phyloP scores from a whole-genome alignment of 2,797 vertebrate species.

The Pantherophis alleghaniensis region DNA sequence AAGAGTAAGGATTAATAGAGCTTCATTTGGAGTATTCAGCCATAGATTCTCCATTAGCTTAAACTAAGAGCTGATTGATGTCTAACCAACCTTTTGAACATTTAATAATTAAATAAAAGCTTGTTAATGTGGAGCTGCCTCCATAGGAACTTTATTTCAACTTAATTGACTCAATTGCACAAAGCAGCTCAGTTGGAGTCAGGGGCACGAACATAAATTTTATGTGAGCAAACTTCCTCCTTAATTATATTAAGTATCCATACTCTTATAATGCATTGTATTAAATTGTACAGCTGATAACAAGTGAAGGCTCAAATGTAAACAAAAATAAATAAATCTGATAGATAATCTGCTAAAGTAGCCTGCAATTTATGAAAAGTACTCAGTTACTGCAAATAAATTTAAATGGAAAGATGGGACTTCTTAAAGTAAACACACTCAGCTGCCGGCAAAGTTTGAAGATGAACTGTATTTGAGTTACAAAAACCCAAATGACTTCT shows the following conservation, averaged over 20 bases:
- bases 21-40: conserved; percentile 47
- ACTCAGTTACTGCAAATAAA: not conserved
- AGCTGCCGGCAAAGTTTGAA: not conserved
- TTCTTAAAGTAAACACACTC: not conserved
- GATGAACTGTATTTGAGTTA: not conserved
- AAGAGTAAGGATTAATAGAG: conserved; percentile 47
- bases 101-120: conserved; percentile 32
- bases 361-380: not conserved
- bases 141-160: conserved; percentile 31
- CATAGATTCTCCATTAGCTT: conserved; percentile 52
- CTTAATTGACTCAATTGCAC: conserved; percentile 3
- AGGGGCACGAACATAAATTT: conserved; percentile 2
- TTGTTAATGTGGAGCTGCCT: conserved; percentile 34
- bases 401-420: not conserved
- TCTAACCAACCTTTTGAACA: conserved; percentile 50
- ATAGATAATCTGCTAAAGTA: not conserved
- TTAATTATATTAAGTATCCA: not conserved
- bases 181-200: not conserved
- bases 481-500: not conserved
- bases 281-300: not conserved
- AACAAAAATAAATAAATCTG: not conserved
- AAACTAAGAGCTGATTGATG: conserved; percentile 35
- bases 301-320: not conserved
- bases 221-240: conserved; percentile 16
- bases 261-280: not conserved